Conservation (phyloP, 2,113 vertebrate genomes). For the Mobula birostris region DNA sequence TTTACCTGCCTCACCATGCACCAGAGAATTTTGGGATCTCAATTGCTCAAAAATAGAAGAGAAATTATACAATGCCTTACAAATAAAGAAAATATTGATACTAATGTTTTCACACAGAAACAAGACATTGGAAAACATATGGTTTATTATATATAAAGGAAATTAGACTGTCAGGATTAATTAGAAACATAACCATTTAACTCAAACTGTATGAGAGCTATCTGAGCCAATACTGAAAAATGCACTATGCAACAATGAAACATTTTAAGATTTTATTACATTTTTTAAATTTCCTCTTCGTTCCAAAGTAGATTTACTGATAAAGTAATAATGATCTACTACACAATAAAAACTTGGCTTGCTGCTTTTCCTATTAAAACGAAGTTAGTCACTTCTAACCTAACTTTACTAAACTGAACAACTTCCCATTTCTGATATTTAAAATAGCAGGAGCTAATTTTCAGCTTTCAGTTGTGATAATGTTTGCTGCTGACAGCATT, state of each 20-base stretch:
- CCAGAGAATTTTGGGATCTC: too few species aligned
- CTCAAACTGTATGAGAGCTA: background rate
- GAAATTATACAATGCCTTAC: background rate
- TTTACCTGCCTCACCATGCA: too few species aligned
- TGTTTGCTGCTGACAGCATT: background rate
- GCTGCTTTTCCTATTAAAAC: background rate
- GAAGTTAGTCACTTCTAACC: background rate
- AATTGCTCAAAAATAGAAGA: background rate
- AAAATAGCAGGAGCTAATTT: background rate
- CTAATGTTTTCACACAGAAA: background rate
- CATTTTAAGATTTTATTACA: background rate
- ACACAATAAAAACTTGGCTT: background rate
- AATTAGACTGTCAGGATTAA: background rate
- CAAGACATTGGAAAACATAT: background rate
- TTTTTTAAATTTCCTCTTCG: background rate
- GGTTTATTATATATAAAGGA: background rate
- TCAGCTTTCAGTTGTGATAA: background rate
- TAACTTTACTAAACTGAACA: background rate
- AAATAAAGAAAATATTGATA: too few species aligned
- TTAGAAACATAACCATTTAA: conserved; percentile 21
- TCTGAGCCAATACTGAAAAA: background rate
- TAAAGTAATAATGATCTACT: background rate
- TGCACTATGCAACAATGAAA: background rate
- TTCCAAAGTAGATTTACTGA: background rate
- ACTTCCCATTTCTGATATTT: background rate